These are phyloP conservation scores for Neolamprologus longior DNA, from an alignment of 2,113 vertebrate genomes.

Conservation along the genomic window DNA sequence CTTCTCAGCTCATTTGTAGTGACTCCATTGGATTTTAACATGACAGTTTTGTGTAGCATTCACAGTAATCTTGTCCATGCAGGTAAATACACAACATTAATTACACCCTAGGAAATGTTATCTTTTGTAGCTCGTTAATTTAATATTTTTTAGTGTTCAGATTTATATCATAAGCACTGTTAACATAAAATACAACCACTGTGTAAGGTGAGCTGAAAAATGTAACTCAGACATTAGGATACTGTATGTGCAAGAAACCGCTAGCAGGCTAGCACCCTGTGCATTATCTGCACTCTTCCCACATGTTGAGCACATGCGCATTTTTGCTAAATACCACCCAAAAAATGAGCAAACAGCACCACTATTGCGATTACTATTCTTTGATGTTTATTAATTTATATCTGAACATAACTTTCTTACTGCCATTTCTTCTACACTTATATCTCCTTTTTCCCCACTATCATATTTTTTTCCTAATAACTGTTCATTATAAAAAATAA, in stretches of 20 bases:
- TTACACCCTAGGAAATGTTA: not conserved
- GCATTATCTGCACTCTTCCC: not conserved
- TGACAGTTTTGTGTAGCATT: not conserved
- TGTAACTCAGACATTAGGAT: not conserved
- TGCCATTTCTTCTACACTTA: not conserved
- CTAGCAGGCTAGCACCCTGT: slow-evolving; percentile 39
- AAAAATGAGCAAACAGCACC: not conserved
- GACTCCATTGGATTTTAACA: not conserved
- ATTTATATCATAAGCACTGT: not conserved
- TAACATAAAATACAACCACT: not conserved
- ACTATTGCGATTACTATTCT: not conserved
- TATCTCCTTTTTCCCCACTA: not conserved
- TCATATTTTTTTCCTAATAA: not conserved
- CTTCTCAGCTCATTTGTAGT: not conserved
- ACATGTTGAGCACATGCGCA: not conserved
- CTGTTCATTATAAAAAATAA: not conserved
- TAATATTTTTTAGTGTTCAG: not conserved
- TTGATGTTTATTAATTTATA: not conserved
- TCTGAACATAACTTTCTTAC: not conserved
- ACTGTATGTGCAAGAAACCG: not conserved
- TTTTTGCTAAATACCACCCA: not conserved
- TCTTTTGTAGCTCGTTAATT: not conserved
- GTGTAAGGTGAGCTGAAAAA: not conserved
- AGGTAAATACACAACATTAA: not conserved
- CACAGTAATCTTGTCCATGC: not conserved